Base-by-base conservation (phyloP, 2,113 vertebrate species). In the Aegypius monachus region DNA sequence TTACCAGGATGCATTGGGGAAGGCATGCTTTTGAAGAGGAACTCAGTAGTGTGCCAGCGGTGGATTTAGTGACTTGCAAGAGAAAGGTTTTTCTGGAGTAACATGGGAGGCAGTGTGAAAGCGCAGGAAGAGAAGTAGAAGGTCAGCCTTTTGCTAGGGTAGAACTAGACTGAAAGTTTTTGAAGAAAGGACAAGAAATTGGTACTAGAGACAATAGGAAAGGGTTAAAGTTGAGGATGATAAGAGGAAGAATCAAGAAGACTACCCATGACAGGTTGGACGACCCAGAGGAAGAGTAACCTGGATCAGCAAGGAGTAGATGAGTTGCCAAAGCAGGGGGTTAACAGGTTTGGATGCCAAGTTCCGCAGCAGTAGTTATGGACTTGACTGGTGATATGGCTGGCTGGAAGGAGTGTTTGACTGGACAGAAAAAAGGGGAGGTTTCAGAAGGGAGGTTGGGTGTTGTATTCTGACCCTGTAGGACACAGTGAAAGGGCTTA, bases 1-100 rank as follows among this genome's bases (percentile, higher is more conserved):
- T 55, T 63, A 29, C 4, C 16, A 38, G 47, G n/a, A 16, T 17
- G 27, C 0, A 0, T 20, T 62, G 31, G 34, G 21, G 36, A 90
- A 58, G 0, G 5, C 6, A 8, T 23, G 7, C 9, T 74, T 66
- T 58, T 48, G 14, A 50, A 47, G 50, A 58, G 34, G 19, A 68
- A 8, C 25, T 47, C 50, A 4, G 36, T 18, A 34, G 10, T 23
- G 21, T 22, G 61, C 32, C 10, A 16, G 20, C 25, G 7, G 32
- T 45, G 67, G 16, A 13, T 55, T 86, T 68, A 34, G 36, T 42
- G 38, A 63, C n/a, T 67, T 79, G 56, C 38, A 58, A 67, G 42
- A 63, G 13, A 42, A 88, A 72, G n/a, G 3, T 48, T 85, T 85
- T 85, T 67, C n/a, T 55, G 47, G 31, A 5, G 8, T 72, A 59